These are phyloP conservation scores for Thereva unica DNA, from an alignment of 2,888 invertebrate species.

Conservation along the genomic window DNA sequence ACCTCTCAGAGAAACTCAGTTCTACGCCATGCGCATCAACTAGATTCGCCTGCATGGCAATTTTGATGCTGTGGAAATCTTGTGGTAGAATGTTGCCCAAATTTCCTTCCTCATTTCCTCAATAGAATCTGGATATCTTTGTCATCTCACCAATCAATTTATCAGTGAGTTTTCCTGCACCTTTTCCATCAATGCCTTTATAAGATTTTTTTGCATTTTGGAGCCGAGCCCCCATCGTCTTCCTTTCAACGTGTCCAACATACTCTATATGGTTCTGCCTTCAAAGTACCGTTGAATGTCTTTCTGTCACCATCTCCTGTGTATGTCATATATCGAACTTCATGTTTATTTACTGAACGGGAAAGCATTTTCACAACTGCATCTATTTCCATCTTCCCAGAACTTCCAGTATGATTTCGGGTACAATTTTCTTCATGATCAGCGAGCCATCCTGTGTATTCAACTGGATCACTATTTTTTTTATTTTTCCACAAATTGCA, in stretches of 20 bases:
- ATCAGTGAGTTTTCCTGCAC: background rate
- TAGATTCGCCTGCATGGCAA: background rate
- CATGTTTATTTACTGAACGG: slow-evolving; percentile 25
- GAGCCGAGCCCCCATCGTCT: slow-evolving; percentile 33
- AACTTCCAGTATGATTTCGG: slow-evolving; percentile 41
- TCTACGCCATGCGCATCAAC: background rate
- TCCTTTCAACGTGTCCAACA: slow-evolving; percentile 14
- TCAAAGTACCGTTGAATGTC: slow-evolving; percentile 38
- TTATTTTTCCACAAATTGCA: slow-evolving; percentile 26
- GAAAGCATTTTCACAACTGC: slow-evolving; percentile 37
- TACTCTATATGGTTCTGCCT: slow-evolving; percentile 39
- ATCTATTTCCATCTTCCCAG: slow-evolving; percentile 42
- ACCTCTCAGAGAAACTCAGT: too few species aligned
- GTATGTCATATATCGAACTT: too few species aligned
- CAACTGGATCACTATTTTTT: slow-evolving; percentile 12
- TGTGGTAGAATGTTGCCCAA: background rate
- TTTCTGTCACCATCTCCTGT: slow-evolving; percentile 41
- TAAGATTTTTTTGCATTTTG: background rate
- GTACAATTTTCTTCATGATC: slow-evolving; percentile 26
- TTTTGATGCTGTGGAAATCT: background rate
- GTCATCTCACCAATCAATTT: background rate
- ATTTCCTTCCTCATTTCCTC: slow-evolving; percentile 1
- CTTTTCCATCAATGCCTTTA: slow-evolving; percentile 1
- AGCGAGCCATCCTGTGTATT: background rate
- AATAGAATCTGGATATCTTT: background rate